Base-by-base conservation (phyloP, 2,888 invertebrate species). In the Clostera curtula region DNA sequence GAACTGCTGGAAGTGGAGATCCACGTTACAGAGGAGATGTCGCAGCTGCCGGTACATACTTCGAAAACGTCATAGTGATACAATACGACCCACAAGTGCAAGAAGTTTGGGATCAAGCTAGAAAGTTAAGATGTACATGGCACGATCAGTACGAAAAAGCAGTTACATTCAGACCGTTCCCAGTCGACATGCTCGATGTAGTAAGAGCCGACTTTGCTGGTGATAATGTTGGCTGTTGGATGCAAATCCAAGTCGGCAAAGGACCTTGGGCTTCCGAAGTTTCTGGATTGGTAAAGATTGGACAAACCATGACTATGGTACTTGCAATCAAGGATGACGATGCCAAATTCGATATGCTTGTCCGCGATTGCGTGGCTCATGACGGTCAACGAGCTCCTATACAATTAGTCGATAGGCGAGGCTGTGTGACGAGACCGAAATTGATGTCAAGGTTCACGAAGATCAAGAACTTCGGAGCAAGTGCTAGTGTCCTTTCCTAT, bases 221-320 rank as follows among this genome's bases (percentile, higher is more conserved):
- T 1, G 96, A 97, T 56, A 97, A 97, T 58, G 95, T 96, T 2
- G 96, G 96, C 9, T 96, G 96, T 75, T 97, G 96, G 96, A 96
- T 97, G 96, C 96, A 96, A 65, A 96, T 97, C 44, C 96, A 97
- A 85, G 95, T 95, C 3, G 96, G 95, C 19, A 95, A 95, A 64
- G 95, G 96, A 11, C 96, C 96, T 0, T 97, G 96, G 96, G 96
- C 96, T 5, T 95, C 95, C 0, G 96, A 96, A 75, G 96, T 96
- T 1, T 95, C 95, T 0, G 96, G 96, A 0, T 84, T 97, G 24
- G 96, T 96, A 0, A 96, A 96, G 77, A 96, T 96, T 30, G 96
- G 96, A 1, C 96, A 96, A 67, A 96, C 96, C 0, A 96, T 97
- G 96, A 97, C 96, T 7, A 96, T 96, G 96, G 96, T 96, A 2